These are phyloP conservation scores for Perognathus longimembris DNA, from an alignment of 2,113 vertebrate species.

Conservation along the genomic window DNA sequence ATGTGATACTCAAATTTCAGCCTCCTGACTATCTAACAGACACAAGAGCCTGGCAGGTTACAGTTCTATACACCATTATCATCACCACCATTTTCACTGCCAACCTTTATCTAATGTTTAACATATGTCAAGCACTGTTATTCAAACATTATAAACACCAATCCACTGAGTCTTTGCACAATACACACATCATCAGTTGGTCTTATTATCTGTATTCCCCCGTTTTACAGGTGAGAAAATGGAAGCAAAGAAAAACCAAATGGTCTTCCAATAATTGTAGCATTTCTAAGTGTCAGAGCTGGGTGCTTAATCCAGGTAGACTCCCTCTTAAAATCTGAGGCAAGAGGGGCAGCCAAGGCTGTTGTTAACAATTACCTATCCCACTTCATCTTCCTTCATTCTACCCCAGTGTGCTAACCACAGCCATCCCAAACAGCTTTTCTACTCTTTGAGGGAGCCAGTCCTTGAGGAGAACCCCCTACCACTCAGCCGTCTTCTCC, in stretches of 20 bases:
- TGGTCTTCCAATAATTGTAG: not conserved
- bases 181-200: not conserved
- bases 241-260: slow-evolving; percentile 6
- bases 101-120: not conserved
- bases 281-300: not conserved
- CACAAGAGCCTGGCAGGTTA: too few species aligned
- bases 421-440: not conserved
- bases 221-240: slow-evolving; percentile 23
- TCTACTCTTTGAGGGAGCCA: not conserved
- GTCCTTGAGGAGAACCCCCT: not conserved
- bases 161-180: not conserved
- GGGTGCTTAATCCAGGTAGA: not conserved
- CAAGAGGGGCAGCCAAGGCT: not conserved
- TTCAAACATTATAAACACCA: slow-evolving; percentile 7
- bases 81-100: too few species aligned
- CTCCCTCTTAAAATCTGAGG: not conserved
- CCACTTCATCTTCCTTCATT: not conserved
- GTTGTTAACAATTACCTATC: not conserved
- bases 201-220: not conserved
- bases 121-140: not conserved
- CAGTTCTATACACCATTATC: not conserved
- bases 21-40: too few species aligned
- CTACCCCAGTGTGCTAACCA: not conserved
- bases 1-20: too few species aligned
- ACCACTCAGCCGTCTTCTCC: not conserved